A percentile compares a stretch with the other conserved stretches of the same genome.
phyloP scores from a whole-genome alignment of 2,888 invertebrate genomes.

The Conops quadrifasciatus region DNA sequence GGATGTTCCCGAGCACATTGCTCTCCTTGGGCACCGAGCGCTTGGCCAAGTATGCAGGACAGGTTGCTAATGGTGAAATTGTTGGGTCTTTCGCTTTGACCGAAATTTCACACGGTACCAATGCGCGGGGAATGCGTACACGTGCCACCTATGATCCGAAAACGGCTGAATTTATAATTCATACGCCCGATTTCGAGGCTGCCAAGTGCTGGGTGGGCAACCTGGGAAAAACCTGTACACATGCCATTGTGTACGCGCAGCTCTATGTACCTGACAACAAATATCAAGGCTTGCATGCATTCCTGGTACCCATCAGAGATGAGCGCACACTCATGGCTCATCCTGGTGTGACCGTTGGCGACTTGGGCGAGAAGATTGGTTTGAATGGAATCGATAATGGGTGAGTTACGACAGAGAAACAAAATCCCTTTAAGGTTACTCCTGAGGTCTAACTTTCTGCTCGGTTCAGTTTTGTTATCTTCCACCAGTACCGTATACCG shows the following conservation, averaged over 20 bases:
- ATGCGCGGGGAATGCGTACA: constrained; percentile 87
- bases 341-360: constrained; percentile 86
- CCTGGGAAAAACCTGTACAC: constrained; percentile 81
- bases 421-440: not conserved
- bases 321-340: constrained; percentile 74
- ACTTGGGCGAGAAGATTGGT: constrained; percentile 92
- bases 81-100: constrained; percentile 85
- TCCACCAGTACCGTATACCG: constrained; percentile 82
- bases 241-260: constrained; percentile 89
- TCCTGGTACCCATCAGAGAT: constrained; percentile 87
- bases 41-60: constrained; percentile 68
- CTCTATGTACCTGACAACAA: constrained; percentile 79
- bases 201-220: constrained; percentile 79
- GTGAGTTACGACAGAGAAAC: constrained; percentile 62
- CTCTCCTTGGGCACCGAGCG: constrained; percentile 73
- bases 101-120: constrained; percentile 91
- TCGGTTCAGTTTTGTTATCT: constrained; percentile 73
- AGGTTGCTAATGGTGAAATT: constrained; percentile 64
- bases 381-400: constrained; percentile 95
- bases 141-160: constrained; percentile 81
- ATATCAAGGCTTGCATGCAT: constrained; percentile 87
- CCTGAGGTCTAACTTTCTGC: not conserved
- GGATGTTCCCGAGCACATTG: constrained; percentile 74
- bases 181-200: constrained; percentile 81
- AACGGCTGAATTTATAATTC: constrained; percentile 76